phyloP scores from a whole-genome alignment of 1,140 invertebrate genomes.

The Sarcophaga bullata region DNA sequence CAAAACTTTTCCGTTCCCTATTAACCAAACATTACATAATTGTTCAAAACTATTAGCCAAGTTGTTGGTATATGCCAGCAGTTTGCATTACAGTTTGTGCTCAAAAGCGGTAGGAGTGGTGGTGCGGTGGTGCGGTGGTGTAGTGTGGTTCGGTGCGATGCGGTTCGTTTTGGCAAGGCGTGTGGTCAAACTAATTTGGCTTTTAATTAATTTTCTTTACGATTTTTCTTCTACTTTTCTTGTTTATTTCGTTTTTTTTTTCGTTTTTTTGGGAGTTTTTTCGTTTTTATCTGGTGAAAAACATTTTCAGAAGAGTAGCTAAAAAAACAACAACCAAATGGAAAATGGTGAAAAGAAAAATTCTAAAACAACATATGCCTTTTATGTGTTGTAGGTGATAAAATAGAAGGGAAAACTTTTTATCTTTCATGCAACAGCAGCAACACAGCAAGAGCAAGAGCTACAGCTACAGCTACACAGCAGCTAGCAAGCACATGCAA shows the following conservation, averaged over 20 bases:
- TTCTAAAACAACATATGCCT: constrained; percentile 31
- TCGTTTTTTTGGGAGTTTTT: background rate
- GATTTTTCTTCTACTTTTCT: constrained; percentile 4
- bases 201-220: constrained; percentile 35
- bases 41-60: background rate
- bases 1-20: background rate
- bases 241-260: background rate
- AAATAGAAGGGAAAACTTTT: constrained; percentile 33
- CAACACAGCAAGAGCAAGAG: background rate
- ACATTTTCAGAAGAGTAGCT: too few species aligned
- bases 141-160: too few species aligned
- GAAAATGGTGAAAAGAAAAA: background rate
- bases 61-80: background rate
- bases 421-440: background rate
- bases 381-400: constrained; percentile 36
- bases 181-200: constrained; percentile 37
- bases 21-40: constrained; percentile 11
- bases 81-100: background rate
- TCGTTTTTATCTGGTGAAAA: background rate
- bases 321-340: background rate
- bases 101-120: too few species aligned
- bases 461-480: background rate
- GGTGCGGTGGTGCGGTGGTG: too few species aligned
- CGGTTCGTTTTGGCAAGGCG: background rate
- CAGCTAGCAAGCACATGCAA: background rate